phyloP scores from a whole-genome alignment of 2,113 vertebrate species.

The Lepus timidus region DNA sequence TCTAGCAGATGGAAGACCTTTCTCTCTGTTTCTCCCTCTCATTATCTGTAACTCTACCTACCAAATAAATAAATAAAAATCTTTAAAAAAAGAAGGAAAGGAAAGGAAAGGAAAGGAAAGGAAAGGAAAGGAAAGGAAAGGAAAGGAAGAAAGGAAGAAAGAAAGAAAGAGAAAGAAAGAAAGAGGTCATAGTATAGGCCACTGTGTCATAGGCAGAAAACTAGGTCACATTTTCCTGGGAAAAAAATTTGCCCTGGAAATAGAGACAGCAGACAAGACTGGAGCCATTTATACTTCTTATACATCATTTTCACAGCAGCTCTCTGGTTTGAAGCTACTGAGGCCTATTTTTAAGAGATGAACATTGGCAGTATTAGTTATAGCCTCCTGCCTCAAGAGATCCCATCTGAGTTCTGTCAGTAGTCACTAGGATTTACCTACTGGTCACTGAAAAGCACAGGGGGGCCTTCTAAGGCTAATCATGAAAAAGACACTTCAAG shows the following conservation, averaged over 20 bases:
- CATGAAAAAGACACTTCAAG: background rate
- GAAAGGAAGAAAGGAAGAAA: no score
- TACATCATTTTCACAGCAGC: background rate
- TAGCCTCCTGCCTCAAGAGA: background rate
- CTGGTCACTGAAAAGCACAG: background rate
- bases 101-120: no score
- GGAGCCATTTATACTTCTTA: background rate
- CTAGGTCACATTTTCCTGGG: no score
- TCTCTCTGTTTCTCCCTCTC: no score
- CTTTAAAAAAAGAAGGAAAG: no score
- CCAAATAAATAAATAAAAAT: no score
- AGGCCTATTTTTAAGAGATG: slow-evolving; percentile 24
- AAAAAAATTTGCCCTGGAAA: background rate
- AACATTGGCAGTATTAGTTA: background rate
- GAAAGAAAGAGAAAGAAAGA: rapidly evolving
- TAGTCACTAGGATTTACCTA: background rate
- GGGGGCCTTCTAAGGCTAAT: background rate
- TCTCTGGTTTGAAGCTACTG: background rate
- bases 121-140: no score
- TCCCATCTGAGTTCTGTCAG: background rate
- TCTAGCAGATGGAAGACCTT: no score
- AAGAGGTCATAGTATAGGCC: background rate
- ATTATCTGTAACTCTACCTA: no score
- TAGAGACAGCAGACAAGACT: background rate
- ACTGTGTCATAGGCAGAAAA: background rate